Conservation (phyloP, 2,797 vertebrate species). For the Anniella stebbinsi region DNA sequence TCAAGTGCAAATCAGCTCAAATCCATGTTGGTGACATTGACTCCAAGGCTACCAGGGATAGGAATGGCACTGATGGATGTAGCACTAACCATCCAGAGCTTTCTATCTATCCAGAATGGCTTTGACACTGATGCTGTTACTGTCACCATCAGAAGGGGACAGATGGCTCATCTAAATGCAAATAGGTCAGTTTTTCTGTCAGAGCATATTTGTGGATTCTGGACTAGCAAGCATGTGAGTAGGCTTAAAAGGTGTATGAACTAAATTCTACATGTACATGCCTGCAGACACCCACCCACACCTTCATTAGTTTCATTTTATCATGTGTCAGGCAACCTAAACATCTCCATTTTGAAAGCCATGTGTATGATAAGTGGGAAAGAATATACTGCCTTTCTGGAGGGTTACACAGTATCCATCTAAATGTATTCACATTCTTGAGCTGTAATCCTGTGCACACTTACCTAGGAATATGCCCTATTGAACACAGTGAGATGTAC, state of each 20-base stretch:
- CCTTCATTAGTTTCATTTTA: slow-evolving; percentile 1
- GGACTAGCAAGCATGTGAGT: slow-evolving; percentile 10
- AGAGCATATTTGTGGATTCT: slow-evolving; percentile 19
- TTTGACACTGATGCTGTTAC: slow-evolving; percentile 16
- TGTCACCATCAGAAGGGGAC: neutral
- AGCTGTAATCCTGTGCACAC: too few species aligned
- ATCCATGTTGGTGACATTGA: slow-evolving; percentile 14
- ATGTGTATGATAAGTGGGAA: neutral
- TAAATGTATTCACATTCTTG: neutral
- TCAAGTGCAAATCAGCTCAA: slow-evolving; percentile 29
- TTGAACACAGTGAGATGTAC: neutral
- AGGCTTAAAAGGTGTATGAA: neutral
- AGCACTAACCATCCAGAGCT: neutral
- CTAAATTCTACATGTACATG: slow-evolving; percentile 17
- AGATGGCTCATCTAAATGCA: slow-evolving; percentile 29
- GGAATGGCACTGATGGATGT: neutral
- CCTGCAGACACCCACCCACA: neutral
- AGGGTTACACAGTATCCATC: neutral
- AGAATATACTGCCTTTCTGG: neutral
- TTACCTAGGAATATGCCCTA: neutral
- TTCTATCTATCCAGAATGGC: neutral
- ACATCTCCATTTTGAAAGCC: neutral
- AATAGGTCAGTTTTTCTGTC: slow-evolving; percentile 32
- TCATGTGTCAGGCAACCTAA: neutral
- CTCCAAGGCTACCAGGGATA: slow-evolving; percentile 15